A percentile compares a stretch with the other conserved stretches of the same genome.
Conservation (phyloP, 2,888 invertebrate species). For the Hypercompe scribonia region DNA sequence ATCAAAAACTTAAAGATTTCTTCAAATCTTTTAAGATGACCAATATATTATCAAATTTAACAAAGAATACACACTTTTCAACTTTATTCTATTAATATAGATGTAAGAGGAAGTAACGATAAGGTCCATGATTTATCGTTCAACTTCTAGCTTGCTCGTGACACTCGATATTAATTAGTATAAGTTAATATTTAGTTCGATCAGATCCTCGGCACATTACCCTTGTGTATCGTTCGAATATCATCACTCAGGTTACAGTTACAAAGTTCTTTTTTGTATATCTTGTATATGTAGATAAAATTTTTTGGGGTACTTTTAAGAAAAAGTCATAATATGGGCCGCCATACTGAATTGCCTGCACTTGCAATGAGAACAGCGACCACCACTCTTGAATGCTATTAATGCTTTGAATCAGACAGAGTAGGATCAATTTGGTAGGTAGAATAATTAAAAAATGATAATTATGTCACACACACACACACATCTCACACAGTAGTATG, state of each 20-base stretch:
- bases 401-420: no score
- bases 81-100: not conserved
- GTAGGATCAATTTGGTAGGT: no score
- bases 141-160: conserved; percentile 4
- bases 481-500: no score
- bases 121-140: conserved; percentile 8
- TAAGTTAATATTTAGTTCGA: conserved; percentile 7
- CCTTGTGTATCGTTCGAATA: conserved; percentile 1
- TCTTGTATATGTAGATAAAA: no score
- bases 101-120: not conserved
- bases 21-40: not conserved
- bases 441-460: no score
- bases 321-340: no score
- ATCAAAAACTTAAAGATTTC: no score
- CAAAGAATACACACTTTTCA: not conserved
- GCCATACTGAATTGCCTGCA: no score
- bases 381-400: no score
- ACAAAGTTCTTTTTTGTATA: not conserved
- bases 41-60: not conserved
- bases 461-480: no score
- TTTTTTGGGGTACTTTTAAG: no score
- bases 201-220: not conserved
- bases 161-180: conserved; percentile 14
- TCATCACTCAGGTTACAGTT: not conserved
- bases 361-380: no score